Base-by-base conservation (phyloP, 2,113 vertebrate species). In the Phaethornis superciliosus region DNA sequence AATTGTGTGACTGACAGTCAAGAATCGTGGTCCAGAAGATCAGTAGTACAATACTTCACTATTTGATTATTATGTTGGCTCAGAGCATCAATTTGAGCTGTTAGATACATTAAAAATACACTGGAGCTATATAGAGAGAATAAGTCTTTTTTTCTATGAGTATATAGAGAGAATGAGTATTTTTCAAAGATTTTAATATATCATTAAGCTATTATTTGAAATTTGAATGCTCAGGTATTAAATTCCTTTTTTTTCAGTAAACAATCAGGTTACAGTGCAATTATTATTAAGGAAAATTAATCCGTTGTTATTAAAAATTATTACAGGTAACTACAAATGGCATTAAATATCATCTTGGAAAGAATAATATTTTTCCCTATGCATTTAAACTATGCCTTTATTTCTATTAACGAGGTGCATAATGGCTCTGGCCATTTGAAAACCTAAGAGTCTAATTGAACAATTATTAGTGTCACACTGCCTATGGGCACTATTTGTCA, bases 401-500 rank as follows among this genome's bases (percentile, higher is more conserved):
- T 95, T 96, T 96, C 87, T 97, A 90, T 96, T 97, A 97, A 93
- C 17, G 30, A 94, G 87, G 93, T 95, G 84, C 90, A 97, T 97
- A 97, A 98, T 85, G 79, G 81, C 76, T 96, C 85, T 92, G 96
- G 95, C 93, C 96, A 97, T 98, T 97, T 97, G 88, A 98, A 97
- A 88, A 97, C 82, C 93, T 97, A 95, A 92, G 98, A 97, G 95
- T 98, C 98, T 98, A 98, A 98, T 96, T 97, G 96, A 98, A 97
- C 97, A 98, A 98, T 98, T 98, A 98, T 97, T 97, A 97, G 91
- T 96, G 96, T 95, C 96, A 97, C 80, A 92, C 62, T 96, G 96
- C 97, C 97, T 98, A 95, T 97, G 96, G 97, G 96, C 94, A 96
- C 97, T 98, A 98, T 98, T 98, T 98, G 88, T 98, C 98, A 98